phyloP scores from a whole-genome alignment of 2,113 vertebrate genomes.

The Cathartes aura region DNA sequence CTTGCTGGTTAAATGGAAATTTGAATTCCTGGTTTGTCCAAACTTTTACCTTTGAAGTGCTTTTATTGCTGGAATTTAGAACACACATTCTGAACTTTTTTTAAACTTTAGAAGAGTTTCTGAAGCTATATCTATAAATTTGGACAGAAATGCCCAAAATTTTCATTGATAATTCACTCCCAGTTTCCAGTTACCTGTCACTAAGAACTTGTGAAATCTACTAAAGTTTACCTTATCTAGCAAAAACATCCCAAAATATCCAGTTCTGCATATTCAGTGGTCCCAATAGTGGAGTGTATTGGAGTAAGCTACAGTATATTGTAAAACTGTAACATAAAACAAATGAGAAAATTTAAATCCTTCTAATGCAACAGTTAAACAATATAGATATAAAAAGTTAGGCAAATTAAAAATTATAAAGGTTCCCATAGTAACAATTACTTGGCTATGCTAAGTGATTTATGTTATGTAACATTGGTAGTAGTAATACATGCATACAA shows the following conservation, averaged over 20 bases:
- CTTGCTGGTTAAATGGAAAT: neutral
- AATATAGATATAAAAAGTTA: neutral
- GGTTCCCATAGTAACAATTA: neutral
- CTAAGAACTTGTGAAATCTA: constrained; percentile 25
- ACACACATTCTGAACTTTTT: neutral
- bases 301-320: neutral
- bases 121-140: neutral
- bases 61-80: neutral
- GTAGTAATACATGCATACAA: neutral
- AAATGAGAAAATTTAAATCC: neutral
- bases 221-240: neutral
- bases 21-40: neutral
- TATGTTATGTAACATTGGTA: neutral
- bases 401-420: neutral
- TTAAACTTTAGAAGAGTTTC: neutral
- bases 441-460: neutral
- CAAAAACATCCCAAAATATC: neutral
- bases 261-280: neutral
- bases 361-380: neutral
- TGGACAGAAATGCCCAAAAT: neutral
- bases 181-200: neutral
- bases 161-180: neutral
- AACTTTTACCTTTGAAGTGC: neutral
- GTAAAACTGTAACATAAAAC: neutral
- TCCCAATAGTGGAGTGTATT: neutral